phyloP scores from a whole-genome alignment of 2,113 vertebrate species.

The Macquaria ambigua region DNA sequence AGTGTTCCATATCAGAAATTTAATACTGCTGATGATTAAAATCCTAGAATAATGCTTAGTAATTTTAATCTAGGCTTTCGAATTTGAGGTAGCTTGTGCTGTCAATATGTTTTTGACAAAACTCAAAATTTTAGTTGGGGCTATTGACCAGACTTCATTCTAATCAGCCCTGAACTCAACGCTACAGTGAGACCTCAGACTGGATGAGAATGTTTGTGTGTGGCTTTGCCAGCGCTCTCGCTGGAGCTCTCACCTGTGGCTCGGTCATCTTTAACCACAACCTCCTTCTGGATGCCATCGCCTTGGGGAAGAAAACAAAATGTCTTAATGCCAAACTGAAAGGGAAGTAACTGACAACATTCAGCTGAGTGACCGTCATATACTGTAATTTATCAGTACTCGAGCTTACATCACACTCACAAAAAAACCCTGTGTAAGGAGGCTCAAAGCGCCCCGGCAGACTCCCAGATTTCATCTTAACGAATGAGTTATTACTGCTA shows the following conservation, averaged over 20 bases:
- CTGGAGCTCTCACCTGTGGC: conserved; percentile 88
- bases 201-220: conserved; percentile 73
- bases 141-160: background rate
- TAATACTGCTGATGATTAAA: background rate
- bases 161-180: conserved; percentile 71
- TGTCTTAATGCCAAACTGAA: conserved; percentile 70
- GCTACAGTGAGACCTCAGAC: conserved; percentile 84
- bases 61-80: background rate
- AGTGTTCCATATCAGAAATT: background rate
- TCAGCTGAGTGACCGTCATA: background rate
- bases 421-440: background rate
- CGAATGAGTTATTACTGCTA: background rate
- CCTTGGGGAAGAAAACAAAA: conserved; percentile 75
- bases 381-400: background rate
- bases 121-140: background rate
- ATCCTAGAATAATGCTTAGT: background rate
- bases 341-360: conserved; percentile 60
- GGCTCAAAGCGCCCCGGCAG: background rate
- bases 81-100: background rate
- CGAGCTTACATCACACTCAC: background rate
- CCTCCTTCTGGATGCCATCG: conserved; percentile 81
- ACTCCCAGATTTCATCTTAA: background rate
- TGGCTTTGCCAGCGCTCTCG: conserved; percentile 89
- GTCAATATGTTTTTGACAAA: background rate
- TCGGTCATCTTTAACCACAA: conserved; percentile 89